Evolutionary conservation across 2,888 invertebrate species (phyloP), one percentile per base, ranked within the genome.

Genomic region (Macrosoma leucophasiata): DNA sequence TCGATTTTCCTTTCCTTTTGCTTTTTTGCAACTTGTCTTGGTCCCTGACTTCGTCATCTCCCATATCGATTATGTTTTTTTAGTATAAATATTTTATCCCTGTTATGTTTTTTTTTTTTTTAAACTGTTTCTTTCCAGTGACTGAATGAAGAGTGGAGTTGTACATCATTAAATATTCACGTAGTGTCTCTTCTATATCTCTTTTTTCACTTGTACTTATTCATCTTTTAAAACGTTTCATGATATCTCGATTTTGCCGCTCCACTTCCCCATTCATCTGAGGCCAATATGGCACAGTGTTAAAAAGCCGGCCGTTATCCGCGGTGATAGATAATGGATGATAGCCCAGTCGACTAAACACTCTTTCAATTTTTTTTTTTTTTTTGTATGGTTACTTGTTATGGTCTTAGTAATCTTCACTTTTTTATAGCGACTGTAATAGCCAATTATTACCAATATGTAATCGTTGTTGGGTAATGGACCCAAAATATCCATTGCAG

Each of bases 91-190:
- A n/a, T n/a, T n/a, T n/a, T n/a, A n/a, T n/a, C n/a, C n/a, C n/a
- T n/a, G n/a, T n/a, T n/a, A n/a, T 47, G 34, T 12, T 57, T 30
- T 10, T 24, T 27, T 17, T 43, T 52, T 33, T 53, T 48, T 35
- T 23, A 17, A 29, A 52, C 48, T 13, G 50, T 15, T 1, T 30
- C 36, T 38, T 50, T 3, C 62, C 50, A 3, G 61, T 62, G 0
- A 52, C 48, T 4, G 37, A 13, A 32, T 61, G 61, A 5, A 61
- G 62, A 3, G 59, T 59, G 5, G 43, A 39, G 30, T 53, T 53
- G 33, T 61, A 50, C 54, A 50, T 55, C 1, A 26, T 37, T 3
- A 53, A 8, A 25, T 56, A 54, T n/a, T 51, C 31, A 1, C 13
- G 32, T 32, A 31, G 12, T 15, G 10, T 10, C 12, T 36, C 30